Conservation (phyloP, 2,888 invertebrate genomes). For the Ditula angustiorana region DNA sequence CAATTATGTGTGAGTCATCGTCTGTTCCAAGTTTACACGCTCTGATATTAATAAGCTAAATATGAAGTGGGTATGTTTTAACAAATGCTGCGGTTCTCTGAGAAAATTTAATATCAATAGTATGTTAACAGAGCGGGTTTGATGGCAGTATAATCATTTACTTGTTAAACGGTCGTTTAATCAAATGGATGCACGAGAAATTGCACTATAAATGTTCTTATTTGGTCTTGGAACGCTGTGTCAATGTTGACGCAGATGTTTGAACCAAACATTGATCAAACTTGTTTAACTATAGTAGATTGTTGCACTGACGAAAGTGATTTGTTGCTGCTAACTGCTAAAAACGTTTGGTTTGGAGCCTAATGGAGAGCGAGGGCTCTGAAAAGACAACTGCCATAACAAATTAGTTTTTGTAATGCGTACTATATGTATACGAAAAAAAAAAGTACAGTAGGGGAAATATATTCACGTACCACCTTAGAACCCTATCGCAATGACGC, state of each 20-base stretch:
- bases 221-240: not conserved
- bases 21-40: conserved; percentile 4
- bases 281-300: not conserved
- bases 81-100: conserved; percentile 16
- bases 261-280: not conserved
- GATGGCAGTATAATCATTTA: conserved; percentile 20
- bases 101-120: conserved; percentile 4
- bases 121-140: conserved; percentile 1
- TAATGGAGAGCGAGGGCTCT: too few relatives aligned
- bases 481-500: too few relatives aligned
- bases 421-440: too few relatives aligned
- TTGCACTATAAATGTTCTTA: conserved; percentile 4
- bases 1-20: conserved; percentile 34
- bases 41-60: conserved; percentile 8
- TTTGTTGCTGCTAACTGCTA: too few relatives aligned
- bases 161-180: conserved; percentile 9
- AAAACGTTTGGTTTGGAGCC: too few relatives aligned
- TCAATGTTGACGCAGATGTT: not conserved
- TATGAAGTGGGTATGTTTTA: conserved; percentile 1
- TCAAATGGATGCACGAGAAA: conserved; percentile 22
- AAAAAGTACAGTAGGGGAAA: too few relatives aligned
- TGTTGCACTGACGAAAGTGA: too few relatives aligned
- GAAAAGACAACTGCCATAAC: too few relatives aligned
- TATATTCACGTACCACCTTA: too few relatives aligned
- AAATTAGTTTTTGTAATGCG: too few relatives aligned